Base-by-base conservation (phyloP, 23 tunicate genomes). In the Trididemnum clinides region DNA sequence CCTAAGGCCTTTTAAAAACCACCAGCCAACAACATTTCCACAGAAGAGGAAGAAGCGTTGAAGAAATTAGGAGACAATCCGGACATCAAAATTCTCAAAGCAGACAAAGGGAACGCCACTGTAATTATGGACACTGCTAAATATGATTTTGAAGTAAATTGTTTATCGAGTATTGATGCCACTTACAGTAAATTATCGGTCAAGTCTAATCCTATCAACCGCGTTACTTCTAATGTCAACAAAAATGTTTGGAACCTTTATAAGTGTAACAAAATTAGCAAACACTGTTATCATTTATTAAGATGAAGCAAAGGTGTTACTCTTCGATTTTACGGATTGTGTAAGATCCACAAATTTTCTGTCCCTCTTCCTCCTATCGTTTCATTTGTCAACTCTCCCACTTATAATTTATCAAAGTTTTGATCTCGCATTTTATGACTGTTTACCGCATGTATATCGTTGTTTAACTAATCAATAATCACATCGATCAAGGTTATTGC, bases 1-100 rank as follows among this genome's bases (percentile, higher is more conserved):
- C 70, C 70, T 62, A 22, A 62, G 70, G 70, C 70, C 27, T 62
- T 62, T 22, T 62, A 22, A 62, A 44, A n/a, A n/a, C n/a, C n/a
- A n/a, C n/a, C n/a, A n/a, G n/a, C n/a, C n/a, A n/a, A n/a, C n/a
- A n/a, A n/a, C 54, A 44, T 44, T 44, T 44, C 54, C 54, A 44
- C 54, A 44, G 54, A 44, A 44, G 54, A 44, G 54, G 54, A 44
- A 44, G 54, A 44, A 44, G 54, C 54, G 15, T 44, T 44, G 54
- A 44, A 44, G 54, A 15, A 44, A 44, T 44, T 44, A 44, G 15
- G 54, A 44, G 54, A 44, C 54, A 44, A 44, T 44, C 54, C 54
- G 54, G 54, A 44, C 54, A 44, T 44, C 54, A 44, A 44, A 44
- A 44, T 44, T 44, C 15, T 44, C 54, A n/a, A n/a, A n/a, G n/a